These are phyloP conservation scores for Ophion slaviceki DNA, from an alignment of 2,888 invertebrate genomes.

Conservation along the genomic window DNA sequence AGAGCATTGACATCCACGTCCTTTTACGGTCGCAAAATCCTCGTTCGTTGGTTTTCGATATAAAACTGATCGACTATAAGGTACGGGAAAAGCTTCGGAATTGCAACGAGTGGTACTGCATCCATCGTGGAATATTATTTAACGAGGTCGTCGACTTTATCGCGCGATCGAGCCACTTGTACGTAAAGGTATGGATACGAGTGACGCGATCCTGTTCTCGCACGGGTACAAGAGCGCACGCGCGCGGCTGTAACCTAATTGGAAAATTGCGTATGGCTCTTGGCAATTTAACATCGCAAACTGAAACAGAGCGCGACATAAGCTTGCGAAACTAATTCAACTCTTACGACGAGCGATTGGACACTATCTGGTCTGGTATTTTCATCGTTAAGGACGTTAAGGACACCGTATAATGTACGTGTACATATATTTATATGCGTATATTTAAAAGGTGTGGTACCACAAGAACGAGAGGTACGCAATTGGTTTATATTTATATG, in stretches of 20 bases:
- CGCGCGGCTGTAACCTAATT: conserved; percentile 66
- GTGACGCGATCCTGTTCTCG: conserved; percentile 54
- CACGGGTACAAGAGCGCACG: conserved; percentile 5
- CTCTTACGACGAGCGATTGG: conserved; percentile 63
- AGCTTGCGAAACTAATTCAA: conserved; percentile 69
- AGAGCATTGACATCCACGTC: too few relatives aligned
- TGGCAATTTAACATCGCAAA: conserved; percentile 68
- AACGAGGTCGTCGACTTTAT: conserved; percentile 48
- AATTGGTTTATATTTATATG: not conserved
- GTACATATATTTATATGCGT: conserved; percentile 5
- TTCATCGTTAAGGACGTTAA: conserved; percentile 65
- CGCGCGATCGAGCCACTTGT: conserved; percentile 31
- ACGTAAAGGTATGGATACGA: conserved; percentile 10
- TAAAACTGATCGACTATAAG: too few relatives aligned
- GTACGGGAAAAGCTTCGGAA: too few relatives aligned
- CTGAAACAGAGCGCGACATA: conserved; percentile 68
- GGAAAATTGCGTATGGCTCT: conserved; percentile 70
- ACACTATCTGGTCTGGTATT: conserved; percentile 58
- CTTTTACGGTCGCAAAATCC: too few relatives aligned
- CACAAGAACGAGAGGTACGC: conserved; percentile 19
- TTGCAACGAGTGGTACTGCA: not conserved
- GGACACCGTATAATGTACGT: conserved; percentile 43
- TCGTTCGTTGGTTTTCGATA: too few relatives aligned
- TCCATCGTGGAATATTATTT: conserved; percentile 18
- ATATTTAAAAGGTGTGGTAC: conserved; percentile 27